A percentile compares a stretch with the other conserved stretches of the same genome.
Conservation (phyloP, 2,888 invertebrate genomes). For the Azorinus chamasolen region DNA sequence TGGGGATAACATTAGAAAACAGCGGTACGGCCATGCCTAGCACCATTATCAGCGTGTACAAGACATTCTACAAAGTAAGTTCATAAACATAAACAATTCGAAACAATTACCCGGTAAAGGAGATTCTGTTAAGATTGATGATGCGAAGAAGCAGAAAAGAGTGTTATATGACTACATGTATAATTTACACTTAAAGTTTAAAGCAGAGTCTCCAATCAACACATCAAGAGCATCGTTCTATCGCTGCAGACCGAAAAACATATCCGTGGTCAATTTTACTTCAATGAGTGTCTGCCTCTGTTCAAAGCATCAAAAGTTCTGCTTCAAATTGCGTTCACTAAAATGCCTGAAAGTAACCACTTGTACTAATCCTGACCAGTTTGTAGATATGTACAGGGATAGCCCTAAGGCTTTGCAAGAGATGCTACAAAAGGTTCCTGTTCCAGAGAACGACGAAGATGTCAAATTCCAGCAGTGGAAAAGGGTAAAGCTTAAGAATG, state of each 20-base stretch:
- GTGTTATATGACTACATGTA: too few relatives aligned
- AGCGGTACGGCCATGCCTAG: too few relatives aligned
- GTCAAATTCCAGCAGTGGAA: slow-evolving; percentile 33
- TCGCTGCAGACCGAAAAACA: slow-evolving; percentile 20
- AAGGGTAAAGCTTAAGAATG: slow-evolving; percentile 22
- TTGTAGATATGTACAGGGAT: slow-evolving; percentile 26
- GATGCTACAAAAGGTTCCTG: slow-evolving; percentile 14
- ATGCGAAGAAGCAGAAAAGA: too few relatives aligned
- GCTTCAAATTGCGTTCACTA: slow-evolving; percentile 16
- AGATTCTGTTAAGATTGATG: too few relatives aligned
- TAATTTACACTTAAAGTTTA: too few relatives aligned
- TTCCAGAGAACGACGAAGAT: not conserved
- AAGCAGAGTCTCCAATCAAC: too few relatives aligned
- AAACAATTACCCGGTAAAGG: too few relatives aligned
- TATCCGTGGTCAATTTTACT: slow-evolving; percentile 18
- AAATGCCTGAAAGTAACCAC: not conserved
- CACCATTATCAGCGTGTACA: too few relatives aligned
- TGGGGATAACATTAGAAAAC: too few relatives aligned
- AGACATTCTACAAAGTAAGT: too few relatives aligned
- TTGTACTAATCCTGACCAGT: slow-evolving; percentile 27
- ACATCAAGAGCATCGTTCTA: slow-evolving; percentile 5
- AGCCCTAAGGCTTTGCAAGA: not conserved
- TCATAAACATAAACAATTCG: too few relatives aligned
- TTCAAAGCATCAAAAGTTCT: too few relatives aligned
- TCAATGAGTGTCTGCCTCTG: slow-evolving; percentile 30